These are phyloP conservation scores for Tetrax tetrax DNA, from an alignment of 2,113 vertebrate genomes.

Conservation along the genomic window DNA sequence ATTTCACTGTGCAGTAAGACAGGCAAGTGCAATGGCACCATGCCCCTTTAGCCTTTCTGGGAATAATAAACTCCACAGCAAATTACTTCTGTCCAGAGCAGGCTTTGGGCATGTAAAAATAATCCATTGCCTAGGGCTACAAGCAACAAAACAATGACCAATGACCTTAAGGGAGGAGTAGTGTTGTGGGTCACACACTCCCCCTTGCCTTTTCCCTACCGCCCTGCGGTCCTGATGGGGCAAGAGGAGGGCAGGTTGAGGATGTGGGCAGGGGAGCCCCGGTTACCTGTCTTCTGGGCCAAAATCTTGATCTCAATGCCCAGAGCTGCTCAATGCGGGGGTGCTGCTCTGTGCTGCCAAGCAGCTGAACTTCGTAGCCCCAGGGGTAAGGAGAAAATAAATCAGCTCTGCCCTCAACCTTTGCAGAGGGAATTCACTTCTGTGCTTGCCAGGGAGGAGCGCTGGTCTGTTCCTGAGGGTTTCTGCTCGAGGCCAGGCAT, in stretches of 20 bases:
- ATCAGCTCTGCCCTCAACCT: background rate
- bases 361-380: background rate
- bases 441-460: background rate
- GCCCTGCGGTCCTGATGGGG: background rate
- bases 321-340: accelerated
- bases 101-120: background rate
- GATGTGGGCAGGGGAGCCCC: background rate
- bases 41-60: background rate
- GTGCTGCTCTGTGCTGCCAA: background rate
- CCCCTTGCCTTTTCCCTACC: background rate
- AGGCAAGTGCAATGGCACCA: background rate
- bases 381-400: background rate
- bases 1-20: background rate
- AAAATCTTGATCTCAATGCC: background rate
- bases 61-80: background rate
- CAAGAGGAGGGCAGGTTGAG: background rate
- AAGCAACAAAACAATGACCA: accelerated
- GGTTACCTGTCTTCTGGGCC: background rate
- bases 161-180: background rate
- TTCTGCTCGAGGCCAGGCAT: background rate
- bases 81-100: background rate
- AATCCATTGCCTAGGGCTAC: background rate
- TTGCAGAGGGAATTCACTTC: background rate
- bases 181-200: accelerated
- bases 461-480: background rate